A percentile compares a stretch with the other conserved stretches of the same genome.
These are phyloP conservation scores for Platynereis dumerilii DNA, from an alignment of 2,888 invertebrate species.

Conservation along the genomic window DNA sequence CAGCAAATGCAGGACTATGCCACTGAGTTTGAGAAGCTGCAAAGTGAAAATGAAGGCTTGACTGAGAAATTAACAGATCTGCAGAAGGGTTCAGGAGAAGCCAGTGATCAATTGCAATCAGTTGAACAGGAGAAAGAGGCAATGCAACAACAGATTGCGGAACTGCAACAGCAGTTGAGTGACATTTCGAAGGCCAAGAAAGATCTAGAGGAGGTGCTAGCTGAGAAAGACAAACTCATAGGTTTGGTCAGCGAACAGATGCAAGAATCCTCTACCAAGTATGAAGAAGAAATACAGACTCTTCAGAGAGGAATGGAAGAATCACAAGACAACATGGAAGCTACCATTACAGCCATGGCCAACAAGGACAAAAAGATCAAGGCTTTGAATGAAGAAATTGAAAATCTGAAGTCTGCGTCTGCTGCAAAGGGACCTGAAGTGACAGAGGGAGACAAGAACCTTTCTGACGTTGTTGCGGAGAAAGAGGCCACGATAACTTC, in stretches of 20 bases:
- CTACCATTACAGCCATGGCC: not conserved
- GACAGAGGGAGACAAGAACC: not conserved
- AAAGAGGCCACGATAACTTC: slow-evolving; percentile 15
- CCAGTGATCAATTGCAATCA: no score
- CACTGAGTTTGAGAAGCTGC: slow-evolving; percentile 11
- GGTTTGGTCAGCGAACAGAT: not conserved
- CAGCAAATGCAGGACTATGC: slow-evolving; percentile 19
- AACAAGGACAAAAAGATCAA: slow-evolving; percentile 19
- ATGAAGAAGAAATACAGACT: not conserved
- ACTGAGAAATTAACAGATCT: slow-evolving; percentile 10
- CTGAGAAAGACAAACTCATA: not conserved
- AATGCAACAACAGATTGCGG: no score
- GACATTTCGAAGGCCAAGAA: not conserved
- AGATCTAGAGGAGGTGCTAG: not conserved
- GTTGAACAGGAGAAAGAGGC: no score
- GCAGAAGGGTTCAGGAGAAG: not conserved
- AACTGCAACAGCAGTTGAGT: not conserved
- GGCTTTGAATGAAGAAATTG: slow-evolving; percentile 22
- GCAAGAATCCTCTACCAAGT: not conserved
- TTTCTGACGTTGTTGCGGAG: slow-evolving; percentile 8
- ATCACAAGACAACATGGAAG: slow-evolving; percentile 3
- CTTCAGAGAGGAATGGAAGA: slow-evolving; percentile 1
- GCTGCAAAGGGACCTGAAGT: slow-evolving; percentile 1
- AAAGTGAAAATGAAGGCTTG: slow-evolving; percentile 7
- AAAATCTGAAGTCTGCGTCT: slow-evolving; percentile 11